Conservation (phyloP, 2,797 vertebrate genomes). For the Hypotaenidia okinawae region DNA sequence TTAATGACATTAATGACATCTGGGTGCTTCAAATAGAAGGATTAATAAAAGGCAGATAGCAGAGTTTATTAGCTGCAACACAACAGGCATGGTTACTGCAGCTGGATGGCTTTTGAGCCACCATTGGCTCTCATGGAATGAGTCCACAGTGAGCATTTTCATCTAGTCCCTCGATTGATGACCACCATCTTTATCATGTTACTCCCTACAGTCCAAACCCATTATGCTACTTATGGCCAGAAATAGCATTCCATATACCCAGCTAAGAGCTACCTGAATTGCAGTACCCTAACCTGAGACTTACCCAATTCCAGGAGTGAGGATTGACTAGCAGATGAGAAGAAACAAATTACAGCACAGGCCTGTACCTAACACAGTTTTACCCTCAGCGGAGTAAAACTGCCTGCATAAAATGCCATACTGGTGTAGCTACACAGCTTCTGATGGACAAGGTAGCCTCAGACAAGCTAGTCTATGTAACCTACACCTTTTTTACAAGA, state of each 20-base stretch:
- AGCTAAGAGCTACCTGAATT: background rate
- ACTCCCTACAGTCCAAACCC: background rate
- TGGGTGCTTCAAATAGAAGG: background rate
- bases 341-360: background rate
- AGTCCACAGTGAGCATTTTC: background rate
- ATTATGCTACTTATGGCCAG: background rate
- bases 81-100: background rate
- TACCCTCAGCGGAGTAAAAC: background rate
- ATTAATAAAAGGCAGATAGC: background rate
- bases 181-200: background rate
- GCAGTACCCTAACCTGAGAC: background rate
- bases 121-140: background rate
- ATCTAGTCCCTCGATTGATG: background rate
- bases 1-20: background rate
- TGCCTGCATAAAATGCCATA: background rate
- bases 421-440: background rate
- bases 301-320: background rate
- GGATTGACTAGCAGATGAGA: background rate
- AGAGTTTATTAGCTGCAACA: background rate
- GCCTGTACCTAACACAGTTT: background rate
- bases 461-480: background rate
- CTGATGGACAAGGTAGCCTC: background rate
- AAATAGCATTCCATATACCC: background rate
- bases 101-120: background rate
- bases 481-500: background rate